Percentiles rank a stretch among this genome's conserved stretches.
Conservation (phyloP, 2,113 vertebrate genomes). For the Felis chaus region DNA sequence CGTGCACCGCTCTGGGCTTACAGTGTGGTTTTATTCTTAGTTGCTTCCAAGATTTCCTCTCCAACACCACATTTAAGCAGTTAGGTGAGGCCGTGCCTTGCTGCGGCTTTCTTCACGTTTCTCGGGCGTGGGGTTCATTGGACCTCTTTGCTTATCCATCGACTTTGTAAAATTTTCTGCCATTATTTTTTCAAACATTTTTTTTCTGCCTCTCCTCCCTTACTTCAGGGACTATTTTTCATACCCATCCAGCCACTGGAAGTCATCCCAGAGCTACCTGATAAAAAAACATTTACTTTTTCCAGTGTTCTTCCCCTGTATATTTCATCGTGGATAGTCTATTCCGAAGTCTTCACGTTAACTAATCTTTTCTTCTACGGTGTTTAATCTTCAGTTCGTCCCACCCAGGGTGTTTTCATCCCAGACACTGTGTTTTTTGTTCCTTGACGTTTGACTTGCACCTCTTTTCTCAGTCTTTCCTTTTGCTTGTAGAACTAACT, state of each 20-base stretch:
- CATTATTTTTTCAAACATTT: neutral
- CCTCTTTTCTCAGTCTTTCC: neutral
- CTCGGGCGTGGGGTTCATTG: neutral
- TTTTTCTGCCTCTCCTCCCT: neutral
- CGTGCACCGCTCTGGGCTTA: fast-evolving
- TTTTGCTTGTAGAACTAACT: neutral
- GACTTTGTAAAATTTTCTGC: neutral
- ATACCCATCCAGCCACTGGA: neutral
- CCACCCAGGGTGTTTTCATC: neutral
- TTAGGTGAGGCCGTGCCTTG: fast-evolving
- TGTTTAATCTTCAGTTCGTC: neutral
- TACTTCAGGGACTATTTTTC: neutral
- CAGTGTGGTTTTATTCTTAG: neutral
- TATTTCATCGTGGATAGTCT: neutral
- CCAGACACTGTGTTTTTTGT: neutral
- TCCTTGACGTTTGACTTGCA: fast-evolving
- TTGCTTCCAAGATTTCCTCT: neutral
- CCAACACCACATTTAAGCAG: neutral
- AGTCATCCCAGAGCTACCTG: neutral
- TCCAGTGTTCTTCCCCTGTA: too few species aligned
- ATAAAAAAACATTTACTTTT: neutral
- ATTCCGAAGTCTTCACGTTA: neutral
- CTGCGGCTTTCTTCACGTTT: fast-evolving
- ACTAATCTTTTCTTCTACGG: neutral
- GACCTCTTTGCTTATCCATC: neutral